A percentile compares a stretch with the other conserved stretches of the same genome.
These are phyloP conservation scores for Corbicula japonica DNA, from an alignment of 2,888 invertebrate species.

Conservation along the genomic window DNA sequence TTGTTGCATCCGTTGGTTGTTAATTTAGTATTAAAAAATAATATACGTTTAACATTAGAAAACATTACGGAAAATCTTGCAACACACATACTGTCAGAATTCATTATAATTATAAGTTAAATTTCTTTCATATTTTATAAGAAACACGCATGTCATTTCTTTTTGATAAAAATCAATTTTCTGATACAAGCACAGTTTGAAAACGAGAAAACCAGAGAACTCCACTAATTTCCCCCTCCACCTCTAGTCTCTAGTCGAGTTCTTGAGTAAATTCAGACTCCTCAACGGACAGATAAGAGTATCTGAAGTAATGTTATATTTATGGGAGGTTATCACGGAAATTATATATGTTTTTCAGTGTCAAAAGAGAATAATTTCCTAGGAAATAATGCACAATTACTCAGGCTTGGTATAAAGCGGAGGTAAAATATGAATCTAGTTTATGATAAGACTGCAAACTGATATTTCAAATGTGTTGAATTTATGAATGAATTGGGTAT, in stretches of 20 bases:
- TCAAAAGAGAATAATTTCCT: slow-evolving; percentile 46
- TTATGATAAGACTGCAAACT: slow-evolving; percentile 20
- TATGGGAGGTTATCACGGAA: slow-evolving; percentile 61
- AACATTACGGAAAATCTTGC: too few relatives aligned
- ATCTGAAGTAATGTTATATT: slow-evolving; percentile 62
- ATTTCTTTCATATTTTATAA: too few relatives aligned
- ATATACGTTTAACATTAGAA: too few relatives aligned
- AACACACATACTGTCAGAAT: too few relatives aligned
- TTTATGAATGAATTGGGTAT: slow-evolving; percentile 41
- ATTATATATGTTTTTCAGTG: slow-evolving; percentile 62
- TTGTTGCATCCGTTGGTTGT: too few relatives aligned
- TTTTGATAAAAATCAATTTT: slow-evolving; percentile 9
- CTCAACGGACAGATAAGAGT: slow-evolving; percentile 39
- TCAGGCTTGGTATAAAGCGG: not conserved
- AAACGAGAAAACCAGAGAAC: slow-evolving; percentile 5
- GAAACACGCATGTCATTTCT: slow-evolving; percentile 10
- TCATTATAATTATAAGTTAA: too few relatives aligned
- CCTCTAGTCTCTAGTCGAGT: too few relatives aligned
- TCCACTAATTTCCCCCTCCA: slow-evolving; percentile 14
- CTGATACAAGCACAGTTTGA: slow-evolving; percentile 13
- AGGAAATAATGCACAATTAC: slow-evolving; percentile 41
- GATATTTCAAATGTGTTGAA: slow-evolving; percentile 37
- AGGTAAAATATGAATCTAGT: slow-evolving; percentile 48
- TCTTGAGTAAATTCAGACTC: slow-evolving; percentile 53
- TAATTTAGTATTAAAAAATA: too few relatives aligned